A percentile compares a stretch with the other conserved stretches of the same genome.
Evolutionary conservation across 2,797 vertebrate genomes (phyloP).

Genomic region (Ptychadena robeensis): DNA sequence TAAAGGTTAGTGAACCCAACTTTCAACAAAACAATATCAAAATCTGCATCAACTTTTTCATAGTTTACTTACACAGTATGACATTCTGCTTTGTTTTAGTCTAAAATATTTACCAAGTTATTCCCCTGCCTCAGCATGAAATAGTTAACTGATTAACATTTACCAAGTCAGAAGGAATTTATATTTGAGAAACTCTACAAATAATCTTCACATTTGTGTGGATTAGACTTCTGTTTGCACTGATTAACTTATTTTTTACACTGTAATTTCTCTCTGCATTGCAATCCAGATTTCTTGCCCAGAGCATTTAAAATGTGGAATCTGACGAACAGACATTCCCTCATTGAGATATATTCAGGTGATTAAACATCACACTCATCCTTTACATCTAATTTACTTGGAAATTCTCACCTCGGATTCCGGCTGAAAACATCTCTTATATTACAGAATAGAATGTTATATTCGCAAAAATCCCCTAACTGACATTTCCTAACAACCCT

Average conservation of each 20-base stretch:
- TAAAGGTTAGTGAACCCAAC: not conserved
- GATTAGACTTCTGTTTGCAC: constrained; percentile 55
- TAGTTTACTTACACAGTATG: not conserved
- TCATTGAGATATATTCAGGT: constrained; percentile 40
- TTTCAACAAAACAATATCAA: no score
- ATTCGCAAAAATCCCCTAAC: constrained; percentile 24
- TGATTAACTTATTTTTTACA: constrained; percentile 58
- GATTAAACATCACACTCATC: constrained; percentile 52
- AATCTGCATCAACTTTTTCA: no score
- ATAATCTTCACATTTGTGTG: constrained; percentile 51
- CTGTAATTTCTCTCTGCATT: constrained; percentile 44
- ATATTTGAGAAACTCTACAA: constrained; percentile 49
- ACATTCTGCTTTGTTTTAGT: not conserved
- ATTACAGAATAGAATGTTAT: constrained; percentile 26
- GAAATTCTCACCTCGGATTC: constrained; percentile 48
- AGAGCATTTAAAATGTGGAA: constrained; percentile 47
- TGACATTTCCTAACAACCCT: constrained; percentile 40
- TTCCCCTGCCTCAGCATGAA: not conserved
- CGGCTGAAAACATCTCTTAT: constrained; percentile 20
- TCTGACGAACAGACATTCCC: constrained; percentile 28
- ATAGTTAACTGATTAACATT: constrained; percentile 46
- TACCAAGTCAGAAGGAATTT: constrained; percentile 39
- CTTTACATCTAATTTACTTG: constrained; percentile 45
- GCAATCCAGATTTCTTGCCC: constrained; percentile 47
- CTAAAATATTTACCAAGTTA: not conserved